Percentiles rank a stretch among this genome's conserved stretches.
phyloP scores from a whole-genome alignment of 2,888 invertebrate genomes.

The Tipula helvola region DNA sequence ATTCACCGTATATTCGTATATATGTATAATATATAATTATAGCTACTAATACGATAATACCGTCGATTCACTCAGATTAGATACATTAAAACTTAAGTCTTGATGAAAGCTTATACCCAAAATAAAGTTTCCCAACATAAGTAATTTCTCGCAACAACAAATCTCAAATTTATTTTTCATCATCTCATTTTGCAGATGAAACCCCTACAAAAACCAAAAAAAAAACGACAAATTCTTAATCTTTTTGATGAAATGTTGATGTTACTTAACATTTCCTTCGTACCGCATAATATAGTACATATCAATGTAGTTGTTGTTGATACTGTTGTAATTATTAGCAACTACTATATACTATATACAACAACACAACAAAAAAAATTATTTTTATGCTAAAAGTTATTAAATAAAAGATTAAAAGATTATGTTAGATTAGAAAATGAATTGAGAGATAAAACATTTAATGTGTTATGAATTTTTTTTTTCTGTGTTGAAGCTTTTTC shows the following conservation, averaged over 20 bases:
- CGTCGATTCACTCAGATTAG: no score
- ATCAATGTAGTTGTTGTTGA: neutral
- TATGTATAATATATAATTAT: no score
- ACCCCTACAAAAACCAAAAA: neutral
- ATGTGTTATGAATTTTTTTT: neutral
- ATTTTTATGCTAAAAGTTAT: neutral
- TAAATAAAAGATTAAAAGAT: neutral
- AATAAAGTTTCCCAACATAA: neutral
- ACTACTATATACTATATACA: neutral
- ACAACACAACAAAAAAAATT: neutral
- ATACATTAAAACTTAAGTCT: neutral
- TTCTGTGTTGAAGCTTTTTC: neutral
- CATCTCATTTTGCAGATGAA: neutral
- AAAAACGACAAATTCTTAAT: neutral
- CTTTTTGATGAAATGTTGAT: slow-evolving; percentile 4
- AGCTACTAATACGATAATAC: no score
- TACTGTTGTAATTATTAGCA: neutral
- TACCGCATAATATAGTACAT: neutral
- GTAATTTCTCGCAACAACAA: no score
- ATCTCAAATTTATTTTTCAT: neutral
- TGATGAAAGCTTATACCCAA: neutral
- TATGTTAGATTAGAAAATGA: neutral
- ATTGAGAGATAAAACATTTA: neutral
- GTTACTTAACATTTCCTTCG: neutral
- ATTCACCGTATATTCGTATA: no score